These are phyloP conservation scores for Pecten maximus DNA, from an alignment of 2,888 invertebrate species.

Conservation along the genomic window DNA sequence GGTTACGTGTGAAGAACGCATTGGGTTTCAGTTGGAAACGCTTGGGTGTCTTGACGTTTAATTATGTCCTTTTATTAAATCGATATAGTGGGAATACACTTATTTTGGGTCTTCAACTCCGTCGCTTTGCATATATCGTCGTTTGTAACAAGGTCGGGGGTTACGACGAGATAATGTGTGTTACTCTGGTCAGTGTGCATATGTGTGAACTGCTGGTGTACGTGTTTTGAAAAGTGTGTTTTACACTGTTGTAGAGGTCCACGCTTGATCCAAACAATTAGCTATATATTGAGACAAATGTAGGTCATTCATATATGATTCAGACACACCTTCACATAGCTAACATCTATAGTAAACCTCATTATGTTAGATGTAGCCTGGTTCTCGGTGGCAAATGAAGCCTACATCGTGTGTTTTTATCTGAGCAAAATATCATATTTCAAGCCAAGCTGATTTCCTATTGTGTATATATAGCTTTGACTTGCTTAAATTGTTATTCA, in stretches of 20 bases:
- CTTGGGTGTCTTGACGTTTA: not conserved
- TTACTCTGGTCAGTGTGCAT: not conserved
- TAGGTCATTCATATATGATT: constrained; percentile 35
- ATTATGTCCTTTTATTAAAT: not conserved
- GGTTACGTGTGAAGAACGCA: not conserved
- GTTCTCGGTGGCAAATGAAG: not conserved
- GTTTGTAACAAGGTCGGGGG: constrained; percentile 21
- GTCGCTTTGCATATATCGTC: not conserved
- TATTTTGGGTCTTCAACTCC: not conserved
- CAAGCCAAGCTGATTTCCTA: not conserved
- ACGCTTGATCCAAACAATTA: not conserved
- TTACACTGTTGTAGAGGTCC: not conserved
- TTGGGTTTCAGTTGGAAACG: not conserved
- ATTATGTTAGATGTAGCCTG: not conserved
- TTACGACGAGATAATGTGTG: not conserved
- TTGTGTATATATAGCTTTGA: no score
- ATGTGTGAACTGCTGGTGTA: not conserved
- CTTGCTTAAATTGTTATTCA: not conserved
- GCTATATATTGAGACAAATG: not conserved
- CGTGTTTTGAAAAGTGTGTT: not conserved
- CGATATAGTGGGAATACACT: not conserved
- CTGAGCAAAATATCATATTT: not conserved
- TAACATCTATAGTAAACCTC: not conserved
- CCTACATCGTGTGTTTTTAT: not conserved
- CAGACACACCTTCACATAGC: constrained; percentile 2